Evolutionary conservation across 2,888 invertebrate species (phyloP), one percentile per base, ranked within the genome.

Genomic region (Caenorhabditis drosophilae): DNA sequence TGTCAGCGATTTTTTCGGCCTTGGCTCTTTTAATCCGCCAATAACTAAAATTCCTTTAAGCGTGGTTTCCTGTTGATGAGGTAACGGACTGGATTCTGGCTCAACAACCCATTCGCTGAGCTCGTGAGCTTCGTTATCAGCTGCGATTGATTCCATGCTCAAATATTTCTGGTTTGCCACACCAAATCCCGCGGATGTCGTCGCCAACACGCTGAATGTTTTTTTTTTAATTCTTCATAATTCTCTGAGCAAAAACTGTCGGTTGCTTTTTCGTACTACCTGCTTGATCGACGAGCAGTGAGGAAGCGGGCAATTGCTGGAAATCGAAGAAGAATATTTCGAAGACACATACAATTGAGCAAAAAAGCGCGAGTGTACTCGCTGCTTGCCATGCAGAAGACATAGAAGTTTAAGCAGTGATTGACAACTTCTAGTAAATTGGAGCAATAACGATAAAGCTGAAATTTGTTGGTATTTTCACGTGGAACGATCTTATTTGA

Each of bases 381-480:
- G 11, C 66, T 59, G 46, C 75, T 75, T 0, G 83, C 79, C 54
- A 82, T 72, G 56, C 83, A 83, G 66, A 83, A 83, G 26, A 83
- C 77, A 66, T 83, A 83, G 62, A 83, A 83, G 68, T 83, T 83
- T 34, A 81, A 58, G 58, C 81, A 81, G 49, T 82, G 82, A 53
- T 83, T 83, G 35, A 79, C 53, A 11, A 83, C 80, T 67, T 83
- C 83, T 22, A 77, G 40, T 25, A 76, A 55, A 62, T 83, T 83
- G 16, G 82, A 81, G 18, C 75, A 44, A 41, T 79, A 70, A 6
- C 83, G 82, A 51, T 80, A 83, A 1, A 83, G 52, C 82, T 82
- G 60, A 40, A 71, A 61, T 25, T 25, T 16, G 16, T 40, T 34
- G 40, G 27, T 47, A 40, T 41, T 40, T 25, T 45, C 26, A 34